A percentile compares a stretch with the other conserved stretches of the same genome.
phyloP scores from a whole-genome alignment of 2,888 invertebrate species.

The Acronicta aceris region DNA sequence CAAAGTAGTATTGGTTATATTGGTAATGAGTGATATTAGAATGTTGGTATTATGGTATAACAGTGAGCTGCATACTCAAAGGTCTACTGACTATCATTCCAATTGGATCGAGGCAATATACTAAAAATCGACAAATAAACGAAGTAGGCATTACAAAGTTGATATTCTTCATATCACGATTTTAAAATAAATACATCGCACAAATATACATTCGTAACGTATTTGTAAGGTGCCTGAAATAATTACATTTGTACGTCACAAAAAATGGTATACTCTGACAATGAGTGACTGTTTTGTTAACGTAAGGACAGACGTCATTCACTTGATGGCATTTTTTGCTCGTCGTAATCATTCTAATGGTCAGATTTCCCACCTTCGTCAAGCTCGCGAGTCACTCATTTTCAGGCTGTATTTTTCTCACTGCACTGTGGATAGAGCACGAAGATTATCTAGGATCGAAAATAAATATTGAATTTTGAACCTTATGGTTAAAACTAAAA shows the following conservation, averaged over 20 bases:
- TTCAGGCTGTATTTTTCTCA: conserved; percentile 57
- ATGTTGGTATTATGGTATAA: conserved; percentile 69
- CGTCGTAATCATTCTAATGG: conserved; percentile 18
- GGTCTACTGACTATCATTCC: conserved; percentile 78
- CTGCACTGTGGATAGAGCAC: conserved; percentile 82
- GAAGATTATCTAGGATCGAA: conserved; percentile 51
- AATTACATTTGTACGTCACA: conserved; percentile 80
- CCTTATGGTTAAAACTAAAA: conserved; percentile 54
- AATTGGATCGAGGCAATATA: conserved; percentile 67
- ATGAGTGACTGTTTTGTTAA: conserved; percentile 50
- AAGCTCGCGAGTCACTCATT: conserved; percentile 54
- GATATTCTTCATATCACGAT: conserved; percentile 60
- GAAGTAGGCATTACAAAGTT: conserved; percentile 53
- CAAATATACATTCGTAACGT: conserved; percentile 69
- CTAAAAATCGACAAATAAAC: conserved; percentile 58
- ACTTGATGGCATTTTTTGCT: conserved; percentile 32
- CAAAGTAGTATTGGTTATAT: conserved; percentile 68
- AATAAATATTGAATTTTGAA: conserved; percentile 55
- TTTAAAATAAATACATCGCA: conserved; percentile 69
- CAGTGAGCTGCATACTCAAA: conserved; percentile 60
- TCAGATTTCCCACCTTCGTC: conserved; percentile 4
- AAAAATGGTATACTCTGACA: conserved; percentile 64
- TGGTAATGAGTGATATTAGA: conserved; percentile 75
- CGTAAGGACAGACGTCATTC: conserved; percentile 14
- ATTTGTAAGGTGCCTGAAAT: conserved; percentile 73